Evolutionary conservation across 2,888 invertebrate genomes (phyloP).

Genomic region (Deilephila elpenor): DNA sequence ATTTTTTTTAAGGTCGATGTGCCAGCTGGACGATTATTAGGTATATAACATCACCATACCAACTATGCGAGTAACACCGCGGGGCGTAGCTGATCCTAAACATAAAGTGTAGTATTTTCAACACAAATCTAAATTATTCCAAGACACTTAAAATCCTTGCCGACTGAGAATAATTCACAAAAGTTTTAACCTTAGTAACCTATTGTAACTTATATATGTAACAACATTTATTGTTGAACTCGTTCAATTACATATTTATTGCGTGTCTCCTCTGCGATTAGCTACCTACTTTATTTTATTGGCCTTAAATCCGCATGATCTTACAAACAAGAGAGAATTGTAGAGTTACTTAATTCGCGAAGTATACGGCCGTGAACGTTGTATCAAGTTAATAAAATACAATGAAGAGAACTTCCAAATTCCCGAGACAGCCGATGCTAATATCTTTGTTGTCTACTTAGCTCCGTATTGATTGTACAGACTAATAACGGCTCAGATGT

Average conservation of each 20-base stretch:
- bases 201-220: no score
- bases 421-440: conserved; percentile 11
- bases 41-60: no score
- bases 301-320: neutral
- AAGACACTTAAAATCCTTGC: no score
- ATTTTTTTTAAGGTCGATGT: no score
- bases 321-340: conserved; percentile 12
- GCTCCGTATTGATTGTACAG: conserved; percentile 56
- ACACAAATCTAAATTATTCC: no score
- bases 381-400: conserved; percentile 25
- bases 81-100: no score
- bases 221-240: no score
- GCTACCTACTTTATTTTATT: neutral
- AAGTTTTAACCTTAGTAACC: no score
- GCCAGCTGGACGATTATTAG: no score
- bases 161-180: no score
- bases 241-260: neutral
- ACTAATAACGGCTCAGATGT: conserved; percentile 50
- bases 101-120: no score
- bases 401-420: conserved; percentile 14
- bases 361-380: conserved; percentile 19
- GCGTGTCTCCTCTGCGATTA: neutral
- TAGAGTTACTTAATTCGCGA: conserved; percentile 12
- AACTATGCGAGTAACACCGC: no score
- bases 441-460: conserved; percentile 33